Evolutionary conservation across 2,888 invertebrate species (phyloP).

Genomic region (Eilema sororculum): DNA sequence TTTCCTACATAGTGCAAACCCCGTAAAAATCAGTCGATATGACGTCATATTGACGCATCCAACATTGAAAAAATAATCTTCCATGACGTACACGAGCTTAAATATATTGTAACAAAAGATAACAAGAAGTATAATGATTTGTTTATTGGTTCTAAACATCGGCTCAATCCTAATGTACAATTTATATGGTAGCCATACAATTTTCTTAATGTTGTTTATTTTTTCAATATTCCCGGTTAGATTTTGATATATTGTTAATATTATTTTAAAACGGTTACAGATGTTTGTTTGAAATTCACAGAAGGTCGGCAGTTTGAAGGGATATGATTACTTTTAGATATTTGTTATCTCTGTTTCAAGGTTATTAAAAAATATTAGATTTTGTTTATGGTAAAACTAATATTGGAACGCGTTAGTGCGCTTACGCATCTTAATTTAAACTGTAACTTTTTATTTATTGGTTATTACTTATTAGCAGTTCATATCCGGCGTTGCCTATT

Average conservation of each 20-base stretch:
- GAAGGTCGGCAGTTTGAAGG: background rate
- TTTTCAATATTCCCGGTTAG: background rate
- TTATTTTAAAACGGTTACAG: slow-evolving; percentile 4
- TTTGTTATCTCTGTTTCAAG: background rate
- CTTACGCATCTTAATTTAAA: background rate
- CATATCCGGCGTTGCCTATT: too few species aligned
- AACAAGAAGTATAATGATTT: background rate
- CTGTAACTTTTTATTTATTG: background rate
- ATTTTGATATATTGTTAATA: slow-evolving; percentile 4
- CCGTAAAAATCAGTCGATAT: too few species aligned
- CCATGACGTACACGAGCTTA: background rate
- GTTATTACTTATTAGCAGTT: too few species aligned
- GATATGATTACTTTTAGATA: background rate
- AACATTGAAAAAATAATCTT: too few species aligned
- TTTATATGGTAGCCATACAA: background rate
- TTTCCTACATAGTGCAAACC: too few species aligned
- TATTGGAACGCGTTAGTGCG: background rate
- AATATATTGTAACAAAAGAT: background rate
- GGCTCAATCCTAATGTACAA: background rate
- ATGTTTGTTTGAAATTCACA: slow-evolving; percentile 11
- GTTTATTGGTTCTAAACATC: too few species aligned
- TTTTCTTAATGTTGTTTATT: slow-evolving; percentile 5
- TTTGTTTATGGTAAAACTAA: background rate
- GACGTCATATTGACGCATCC: too few species aligned
- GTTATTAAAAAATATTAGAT: background rate